phyloP scores from a whole-genome alignment of 92 coral and sea anemone genomes.

The Heteractis magnifica region DNA sequence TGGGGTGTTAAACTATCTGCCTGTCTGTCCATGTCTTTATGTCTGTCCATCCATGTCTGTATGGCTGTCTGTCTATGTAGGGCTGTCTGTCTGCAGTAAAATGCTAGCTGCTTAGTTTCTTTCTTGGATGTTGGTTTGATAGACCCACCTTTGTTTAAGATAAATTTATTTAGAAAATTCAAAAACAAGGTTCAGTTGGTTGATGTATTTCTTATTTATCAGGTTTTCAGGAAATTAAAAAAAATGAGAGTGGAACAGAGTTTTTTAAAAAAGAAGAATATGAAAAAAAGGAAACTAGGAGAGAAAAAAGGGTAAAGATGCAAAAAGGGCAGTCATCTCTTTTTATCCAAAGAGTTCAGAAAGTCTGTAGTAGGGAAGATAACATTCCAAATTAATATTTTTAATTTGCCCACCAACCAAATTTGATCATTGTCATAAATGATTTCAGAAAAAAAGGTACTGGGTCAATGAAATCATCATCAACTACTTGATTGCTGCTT shows the following conservation, averaged over 20 bases:
- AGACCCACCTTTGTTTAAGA: constrained; percentile 1
- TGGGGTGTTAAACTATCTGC: neutral
- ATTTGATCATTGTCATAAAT: neutral
- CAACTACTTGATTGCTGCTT: constrained; percentile 1
- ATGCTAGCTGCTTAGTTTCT: constrained; percentile 18
- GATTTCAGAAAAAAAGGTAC: neutral
- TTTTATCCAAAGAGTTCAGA: neutral
- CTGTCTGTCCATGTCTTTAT: neutral
- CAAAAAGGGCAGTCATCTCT: neutral
- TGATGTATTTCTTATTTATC: neutral
- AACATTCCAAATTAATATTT: too few species aligned
- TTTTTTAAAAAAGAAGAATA: too few species aligned
- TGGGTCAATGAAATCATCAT: constrained; percentile 18
- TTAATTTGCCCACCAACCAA: too few species aligned
- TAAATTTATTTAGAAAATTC: neutral
- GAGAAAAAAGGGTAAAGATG: neutral
- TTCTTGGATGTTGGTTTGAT: constrained; percentile 12
- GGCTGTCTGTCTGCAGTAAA: neutral
- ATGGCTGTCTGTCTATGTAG: too few species aligned
- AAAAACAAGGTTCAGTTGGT: too few species aligned
- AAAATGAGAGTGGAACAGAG: too few species aligned
- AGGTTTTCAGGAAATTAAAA: neutral
- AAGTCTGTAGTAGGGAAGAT: neutral
- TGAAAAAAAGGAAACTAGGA: too few species aligned
- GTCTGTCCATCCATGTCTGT: neutral